Conservation (phyloP, 2,888 invertebrate genomes). For the Rhaphigaster nebulosa region DNA sequence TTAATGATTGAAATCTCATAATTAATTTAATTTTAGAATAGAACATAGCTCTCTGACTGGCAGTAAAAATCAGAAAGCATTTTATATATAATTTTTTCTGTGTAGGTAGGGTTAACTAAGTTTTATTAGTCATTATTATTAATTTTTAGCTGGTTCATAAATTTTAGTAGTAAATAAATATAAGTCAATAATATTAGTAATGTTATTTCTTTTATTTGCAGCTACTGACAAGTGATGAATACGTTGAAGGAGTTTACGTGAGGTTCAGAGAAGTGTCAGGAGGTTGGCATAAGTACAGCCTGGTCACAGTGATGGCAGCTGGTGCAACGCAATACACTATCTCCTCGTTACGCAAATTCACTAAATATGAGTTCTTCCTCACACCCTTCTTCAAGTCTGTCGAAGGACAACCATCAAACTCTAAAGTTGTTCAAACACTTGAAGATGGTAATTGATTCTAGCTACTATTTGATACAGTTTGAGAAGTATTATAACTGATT, state of each 20-base stretch:
- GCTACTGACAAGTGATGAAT: slow-evolving; percentile 71
- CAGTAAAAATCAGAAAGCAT: no score
- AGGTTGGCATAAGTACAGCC: slow-evolving; percentile 74
- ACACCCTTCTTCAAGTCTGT: slow-evolving; percentile 89
- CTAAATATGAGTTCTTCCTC: slow-evolving; percentile 91
- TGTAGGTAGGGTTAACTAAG: neutral
- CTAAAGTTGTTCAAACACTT: slow-evolving; percentile 77
- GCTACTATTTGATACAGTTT: neutral
- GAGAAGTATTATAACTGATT: neutral
- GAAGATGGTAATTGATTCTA: slow-evolving; percentile 64
- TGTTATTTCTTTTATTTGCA: slow-evolving; percentile 64
- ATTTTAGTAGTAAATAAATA: no score
- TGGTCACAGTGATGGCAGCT: slow-evolving; percentile 79
- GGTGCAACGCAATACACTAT: slow-evolving; percentile 82
- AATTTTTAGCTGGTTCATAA: no score
- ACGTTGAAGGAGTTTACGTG: slow-evolving; percentile 80
- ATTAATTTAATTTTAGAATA: neutral
- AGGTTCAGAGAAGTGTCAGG: slow-evolving; percentile 76
- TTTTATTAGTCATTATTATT: neutral
- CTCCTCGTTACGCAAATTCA: slow-evolving; percentile 84
- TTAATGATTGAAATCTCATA: neutral
- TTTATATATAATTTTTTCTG: no score
- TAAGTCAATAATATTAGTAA: neutral
- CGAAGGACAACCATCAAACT: slow-evolving; percentile 93
- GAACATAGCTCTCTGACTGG: neutral